Base-by-base conservation (phyloP, 2,888 invertebrate species). In the Mythimna lalbum region DNA sequence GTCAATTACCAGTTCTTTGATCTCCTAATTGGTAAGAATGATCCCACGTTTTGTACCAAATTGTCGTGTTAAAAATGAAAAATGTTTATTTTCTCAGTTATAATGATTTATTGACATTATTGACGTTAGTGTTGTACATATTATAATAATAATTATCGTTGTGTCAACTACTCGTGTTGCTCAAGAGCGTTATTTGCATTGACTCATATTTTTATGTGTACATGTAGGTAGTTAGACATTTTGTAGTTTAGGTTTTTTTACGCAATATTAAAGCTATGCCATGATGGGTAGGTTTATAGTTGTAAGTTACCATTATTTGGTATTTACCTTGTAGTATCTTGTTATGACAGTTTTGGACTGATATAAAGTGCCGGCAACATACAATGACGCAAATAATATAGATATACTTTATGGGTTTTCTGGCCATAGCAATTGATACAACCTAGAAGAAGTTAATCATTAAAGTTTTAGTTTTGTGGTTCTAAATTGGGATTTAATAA, bases 171-270 rank as follows among this genome's bases (percentile, higher is more conserved):
- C 60, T 57, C 68, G 21, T 63, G 52, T 76, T 86, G 88, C 87
- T 88, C 87, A 88, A 88, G 56, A 82, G 86, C 85, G 85, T 83
- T 81, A 70, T 73, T 79, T 78, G 74, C 70, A 67, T 80, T 71
- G 78, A 75, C 73, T 77, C 65, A 57, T 75, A 62, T 72, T 76
- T 66, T 76, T 76, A 60, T 69, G 67, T 61, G 65, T 69, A 68
- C 59, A 71, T 56, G 63, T 76, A 70, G 61, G 63, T 76, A 70
- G 61, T 80, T 73, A 70, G 73, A 75, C 73, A 67, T 61, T 77
- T 72, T 79, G 66, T 79, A 72, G 71, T 78, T 79, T 73, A 73
- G 73, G 70, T 70, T 73, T 76, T 72, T 75, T 61, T 68, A 80
- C 57, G 72, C 78, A 80, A 80, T 83, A 69, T 69, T 73, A 66